A percentile compares a stretch with the other conserved stretches of the same genome.
Conservation (phyloP, 2,797 vertebrate species). For the Scyliorhinus canicula region DNA sequence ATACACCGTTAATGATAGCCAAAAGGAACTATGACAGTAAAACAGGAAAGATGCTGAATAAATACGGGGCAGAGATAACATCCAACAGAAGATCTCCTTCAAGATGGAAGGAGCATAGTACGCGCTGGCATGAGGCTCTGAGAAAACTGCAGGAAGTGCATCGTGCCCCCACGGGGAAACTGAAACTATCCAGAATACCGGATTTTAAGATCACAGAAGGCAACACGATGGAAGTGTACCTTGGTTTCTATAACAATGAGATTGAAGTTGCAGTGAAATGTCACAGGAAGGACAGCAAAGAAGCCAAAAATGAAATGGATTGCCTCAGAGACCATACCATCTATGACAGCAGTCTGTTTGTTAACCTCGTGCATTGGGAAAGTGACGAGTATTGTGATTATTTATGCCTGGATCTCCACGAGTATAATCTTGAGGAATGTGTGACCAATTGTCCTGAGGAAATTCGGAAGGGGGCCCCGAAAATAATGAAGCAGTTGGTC, state of each 20-base stretch:
- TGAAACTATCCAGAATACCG: conserved; percentile 48
- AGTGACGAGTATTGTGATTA: not conserved
- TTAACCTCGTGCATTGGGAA: not conserved
- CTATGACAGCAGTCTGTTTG: conserved; percentile 10
- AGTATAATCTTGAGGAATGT: conserved; percentile 20
- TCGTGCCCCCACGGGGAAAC: conserved; percentile 50
- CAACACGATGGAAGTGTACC: conserved; percentile 51
- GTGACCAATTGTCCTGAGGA: not conserved
- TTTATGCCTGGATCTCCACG: not conserved
- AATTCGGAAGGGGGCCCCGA: not conserved
- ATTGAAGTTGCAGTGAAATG: conserved; percentile 56
- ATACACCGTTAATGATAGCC: conserved; percentile 39
- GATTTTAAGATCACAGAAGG: conserved; percentile 49
- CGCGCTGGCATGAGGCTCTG: conserved; percentile 49
- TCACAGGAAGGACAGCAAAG: not conserved
- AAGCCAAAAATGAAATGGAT: conserved; percentile 43
- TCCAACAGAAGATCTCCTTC: not conserved
- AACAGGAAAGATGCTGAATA: conserved; percentile 42
- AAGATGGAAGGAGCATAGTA: conserved; percentile 49
- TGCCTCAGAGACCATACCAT: conserved; percentile 44
- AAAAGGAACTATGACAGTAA: not conserved
- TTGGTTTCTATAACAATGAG: conserved; percentile 48
- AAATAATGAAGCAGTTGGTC: conserved; percentile 15
- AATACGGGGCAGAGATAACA: not conserved
- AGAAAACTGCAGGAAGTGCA: conserved; percentile 41